phyloP scores from a whole-genome alignment of 2,797 vertebrate species.

The Microchirus variegatus region DNA sequence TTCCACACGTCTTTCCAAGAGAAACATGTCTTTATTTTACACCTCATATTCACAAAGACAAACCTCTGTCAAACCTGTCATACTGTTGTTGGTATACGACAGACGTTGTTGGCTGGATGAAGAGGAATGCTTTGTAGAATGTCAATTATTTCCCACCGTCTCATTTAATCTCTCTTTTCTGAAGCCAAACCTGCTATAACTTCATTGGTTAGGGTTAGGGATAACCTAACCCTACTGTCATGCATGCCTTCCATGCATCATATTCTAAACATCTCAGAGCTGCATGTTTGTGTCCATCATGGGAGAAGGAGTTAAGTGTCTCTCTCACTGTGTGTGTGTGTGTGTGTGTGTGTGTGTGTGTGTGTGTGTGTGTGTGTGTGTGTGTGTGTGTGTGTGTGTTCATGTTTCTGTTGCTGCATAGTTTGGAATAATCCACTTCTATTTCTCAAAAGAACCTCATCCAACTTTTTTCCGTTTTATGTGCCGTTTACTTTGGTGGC shows the following conservation, averaged over 20 bases:
- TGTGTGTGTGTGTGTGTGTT: slow-evolving; percentile 14
- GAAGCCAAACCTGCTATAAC: no score
- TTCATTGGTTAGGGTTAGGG: no score
- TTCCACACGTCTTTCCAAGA: slow-evolving; percentile 10
- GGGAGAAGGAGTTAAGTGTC: background rate
- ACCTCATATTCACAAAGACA: slow-evolving; percentile 7
- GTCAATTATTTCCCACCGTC: slow-evolving; percentile 16
- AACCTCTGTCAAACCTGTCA: background rate
- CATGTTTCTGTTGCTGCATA: slow-evolving; percentile 21
- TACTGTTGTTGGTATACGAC: background rate
- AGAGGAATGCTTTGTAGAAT: background rate
- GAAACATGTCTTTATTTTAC: slow-evolving; percentile 20
- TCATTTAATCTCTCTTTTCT: no score
- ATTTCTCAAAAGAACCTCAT: slow-evolving; percentile 54
- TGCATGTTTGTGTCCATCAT: no score
- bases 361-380: slow-evolving; percentile 1
- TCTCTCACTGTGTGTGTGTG: slow-evolving; percentile 5
- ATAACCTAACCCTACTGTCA: no score
- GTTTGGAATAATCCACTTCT: slow-evolving; percentile 32
- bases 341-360: slow-evolving; percentile 11
- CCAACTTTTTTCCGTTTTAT: slow-evolving; percentile 49
- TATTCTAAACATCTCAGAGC: no score
- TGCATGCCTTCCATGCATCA: no score
- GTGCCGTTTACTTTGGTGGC: slow-evolving; percentile 48
- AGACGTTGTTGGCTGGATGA: no score